Evolutionary conservation across 2,113 vertebrate genomes (phyloP).

Genomic region (Phodopus roborovskii): DNA sequence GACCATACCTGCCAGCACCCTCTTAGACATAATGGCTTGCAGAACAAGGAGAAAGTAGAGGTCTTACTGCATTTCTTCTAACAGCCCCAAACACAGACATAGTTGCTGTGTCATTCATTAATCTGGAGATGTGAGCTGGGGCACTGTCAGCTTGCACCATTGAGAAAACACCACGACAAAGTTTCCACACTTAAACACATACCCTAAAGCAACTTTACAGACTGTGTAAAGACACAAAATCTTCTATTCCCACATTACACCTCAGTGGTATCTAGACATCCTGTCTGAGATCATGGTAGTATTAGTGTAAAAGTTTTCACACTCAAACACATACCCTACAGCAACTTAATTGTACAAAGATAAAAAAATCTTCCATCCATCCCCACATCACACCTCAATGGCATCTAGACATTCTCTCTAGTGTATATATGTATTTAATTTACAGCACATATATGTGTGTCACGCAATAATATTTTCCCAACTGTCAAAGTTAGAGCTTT

Average conservation of each 20-base stretch:
- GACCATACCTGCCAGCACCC: background rate
- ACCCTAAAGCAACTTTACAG: background rate
- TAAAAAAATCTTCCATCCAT: background rate
- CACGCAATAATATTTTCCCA: background rate
- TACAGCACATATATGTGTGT: background rate
- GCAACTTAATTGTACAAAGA: background rate
- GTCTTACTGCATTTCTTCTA: too few relatives aligned
- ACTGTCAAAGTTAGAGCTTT: background rate
- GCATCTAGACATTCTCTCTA: background rate
- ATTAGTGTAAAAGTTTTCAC: background rate
- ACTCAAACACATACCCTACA: background rate
- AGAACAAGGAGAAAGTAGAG: background rate
- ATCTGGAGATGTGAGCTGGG: background rate
- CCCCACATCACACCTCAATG: background rate
- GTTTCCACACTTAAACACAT: background rate
- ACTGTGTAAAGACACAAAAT: background rate
- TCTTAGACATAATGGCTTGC: background rate
- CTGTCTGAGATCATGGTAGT: background rate
- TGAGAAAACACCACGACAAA: background rate
- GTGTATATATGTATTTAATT: background rate
- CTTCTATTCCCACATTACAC: too few relatives aligned
- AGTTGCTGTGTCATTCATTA: background rate
- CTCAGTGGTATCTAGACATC: background rate
- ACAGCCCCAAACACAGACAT: background rate
- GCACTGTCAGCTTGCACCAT: background rate